A percentile compares a stretch with the other conserved stretches of the same genome.
phyloP scores from a whole-genome alignment of 2,113 vertebrate species.

The Helogale parvula region DNA sequence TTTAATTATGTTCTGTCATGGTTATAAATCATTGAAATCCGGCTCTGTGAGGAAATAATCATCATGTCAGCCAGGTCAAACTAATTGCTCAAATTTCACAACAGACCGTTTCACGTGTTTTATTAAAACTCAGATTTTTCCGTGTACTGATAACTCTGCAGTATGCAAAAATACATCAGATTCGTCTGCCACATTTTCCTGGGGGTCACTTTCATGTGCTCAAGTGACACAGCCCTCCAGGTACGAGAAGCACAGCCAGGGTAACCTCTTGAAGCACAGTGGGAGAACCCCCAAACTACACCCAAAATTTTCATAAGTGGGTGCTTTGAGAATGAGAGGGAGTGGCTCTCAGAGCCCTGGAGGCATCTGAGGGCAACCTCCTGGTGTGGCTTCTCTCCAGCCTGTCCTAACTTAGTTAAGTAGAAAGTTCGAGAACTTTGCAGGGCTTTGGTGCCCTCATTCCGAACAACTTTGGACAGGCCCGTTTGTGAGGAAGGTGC shows the following conservation, averaged over 20 bases:
- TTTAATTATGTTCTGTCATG: conserved; percentile 43
- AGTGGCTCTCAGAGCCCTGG: not conserved
- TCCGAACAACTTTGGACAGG: not conserved
- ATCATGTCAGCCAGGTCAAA: conserved; percentile 36
- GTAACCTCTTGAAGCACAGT: not conserved
- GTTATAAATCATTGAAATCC: conserved; percentile 33
- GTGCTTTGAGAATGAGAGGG: not conserved
- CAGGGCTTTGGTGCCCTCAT: not conserved
- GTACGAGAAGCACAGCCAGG: not conserved
- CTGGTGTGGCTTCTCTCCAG: not conserved
- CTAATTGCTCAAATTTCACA: conserved; percentile 57
- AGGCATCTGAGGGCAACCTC: not conserved
- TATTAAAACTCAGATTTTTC: conserved; percentile 26
- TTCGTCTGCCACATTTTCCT: not conserved
- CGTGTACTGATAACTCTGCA: not conserved
- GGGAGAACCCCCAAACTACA: not conserved
- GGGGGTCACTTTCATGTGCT: not conserved
- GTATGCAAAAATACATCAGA: conserved; percentile 8
- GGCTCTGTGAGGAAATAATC: conserved; percentile 20
- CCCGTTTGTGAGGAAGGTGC: not conserved
- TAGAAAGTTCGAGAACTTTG: not conserved
- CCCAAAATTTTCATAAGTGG: not conserved
- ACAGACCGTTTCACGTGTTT: not conserved
- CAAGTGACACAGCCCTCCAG: not conserved
- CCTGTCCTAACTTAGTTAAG: not conserved